phyloP scores from a whole-genome alignment of 2,113 vertebrate species.

The Cettia cetti region DNA sequence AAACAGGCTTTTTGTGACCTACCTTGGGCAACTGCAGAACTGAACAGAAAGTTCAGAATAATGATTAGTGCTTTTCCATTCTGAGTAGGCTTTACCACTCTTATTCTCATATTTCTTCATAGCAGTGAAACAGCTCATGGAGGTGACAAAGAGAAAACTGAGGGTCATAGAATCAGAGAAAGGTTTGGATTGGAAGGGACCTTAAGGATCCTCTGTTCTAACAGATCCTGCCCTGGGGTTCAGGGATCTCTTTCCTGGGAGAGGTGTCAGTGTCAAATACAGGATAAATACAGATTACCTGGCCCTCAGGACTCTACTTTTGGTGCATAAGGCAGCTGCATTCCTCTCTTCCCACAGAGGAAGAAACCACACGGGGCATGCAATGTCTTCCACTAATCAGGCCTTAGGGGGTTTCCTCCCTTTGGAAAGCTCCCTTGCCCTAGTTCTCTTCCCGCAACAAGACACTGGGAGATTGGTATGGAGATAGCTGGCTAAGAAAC shows the following conservation, averaged over 20 bases:
- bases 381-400: background rate
- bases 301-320: slow-evolving; percentile 36
- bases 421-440: slow-evolving; percentile 20
- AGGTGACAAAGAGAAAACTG: background rate
- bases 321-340: background rate
- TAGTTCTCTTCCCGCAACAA: slow-evolving; percentile 3
- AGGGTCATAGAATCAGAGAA: background rate
- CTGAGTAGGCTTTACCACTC: background rate
- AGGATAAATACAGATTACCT: background rate
- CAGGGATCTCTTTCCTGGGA: background rate
- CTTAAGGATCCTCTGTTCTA: background rate
- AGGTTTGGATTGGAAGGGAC: background rate
- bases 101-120: background rate
- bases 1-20: background rate
- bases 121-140: background rate
- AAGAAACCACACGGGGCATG: background rate
- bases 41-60: background rate
- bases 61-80: background rate
- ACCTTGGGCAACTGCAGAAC: background rate
- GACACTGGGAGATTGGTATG: slow-evolving; percentile 2
- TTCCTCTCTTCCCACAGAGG: slow-evolving; percentile 13
- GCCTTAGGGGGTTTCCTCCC: background rate
- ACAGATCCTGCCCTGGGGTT: background rate
- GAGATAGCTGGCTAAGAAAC: slow-evolving; percentile 19
- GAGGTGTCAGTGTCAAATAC: background rate